A percentile compares a stretch with the other conserved stretches of the same genome.
These are phyloP conservation scores for Lasioglossum zephyrum DNA, from an alignment of 2,888 invertebrate species.

Conservation along the genomic window DNA sequence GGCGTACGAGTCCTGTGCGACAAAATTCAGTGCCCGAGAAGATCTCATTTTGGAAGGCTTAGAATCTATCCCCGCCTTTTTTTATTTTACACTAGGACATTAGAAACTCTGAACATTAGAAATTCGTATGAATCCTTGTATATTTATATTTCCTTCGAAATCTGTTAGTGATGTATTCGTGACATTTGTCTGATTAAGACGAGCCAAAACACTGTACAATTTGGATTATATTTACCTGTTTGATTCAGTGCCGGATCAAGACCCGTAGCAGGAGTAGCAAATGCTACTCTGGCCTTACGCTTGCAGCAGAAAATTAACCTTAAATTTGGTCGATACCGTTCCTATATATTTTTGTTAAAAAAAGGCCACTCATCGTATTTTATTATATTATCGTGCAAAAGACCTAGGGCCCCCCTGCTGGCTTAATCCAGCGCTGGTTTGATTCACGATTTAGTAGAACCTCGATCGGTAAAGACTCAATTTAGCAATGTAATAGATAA, in stretches of 20 bases:
- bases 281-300: no score
- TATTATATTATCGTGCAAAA: no score
- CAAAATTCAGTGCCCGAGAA: background rate
- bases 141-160: no score
- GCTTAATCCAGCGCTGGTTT: background rate
- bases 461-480: background rate
- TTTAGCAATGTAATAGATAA: no score
- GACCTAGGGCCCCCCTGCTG: no score
- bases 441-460: background rate
- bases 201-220: background rate
- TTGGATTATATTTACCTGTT: background rate
- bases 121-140: background rate
- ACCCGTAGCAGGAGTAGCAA: no score
- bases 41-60: background rate
- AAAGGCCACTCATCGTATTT: no score
- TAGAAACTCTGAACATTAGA: background rate
- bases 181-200: background rate
- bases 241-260: background rate
- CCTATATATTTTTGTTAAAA: no score
- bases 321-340: no score
- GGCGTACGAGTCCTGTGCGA: no score
- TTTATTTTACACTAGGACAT: background rate
- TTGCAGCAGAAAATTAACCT: no score
- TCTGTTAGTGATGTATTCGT: no score
- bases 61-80: background rate